These are phyloP conservation scores for Urocyon cinereoargenteus DNA, from an alignment of 2,797 vertebrate species.

Conservation along the genomic window DNA sequence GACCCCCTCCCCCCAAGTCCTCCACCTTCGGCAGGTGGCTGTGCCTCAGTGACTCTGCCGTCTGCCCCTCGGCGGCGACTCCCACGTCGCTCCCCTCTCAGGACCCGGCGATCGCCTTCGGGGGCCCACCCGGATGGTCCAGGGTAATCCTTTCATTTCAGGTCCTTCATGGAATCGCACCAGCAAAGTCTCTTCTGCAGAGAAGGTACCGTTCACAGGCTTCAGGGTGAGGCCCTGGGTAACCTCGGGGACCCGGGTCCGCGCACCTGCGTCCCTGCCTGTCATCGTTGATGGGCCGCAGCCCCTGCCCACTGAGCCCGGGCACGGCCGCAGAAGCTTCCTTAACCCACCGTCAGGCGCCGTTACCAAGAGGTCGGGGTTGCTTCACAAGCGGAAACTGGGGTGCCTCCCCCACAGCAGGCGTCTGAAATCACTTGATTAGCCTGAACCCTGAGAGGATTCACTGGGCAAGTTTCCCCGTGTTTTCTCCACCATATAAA, in stretches of 20 bases:
- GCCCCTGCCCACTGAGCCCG: neutral
- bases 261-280: accelerated
- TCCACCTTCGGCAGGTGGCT: too few species aligned
- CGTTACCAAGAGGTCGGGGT: neutral
- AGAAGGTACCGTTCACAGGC: neutral
- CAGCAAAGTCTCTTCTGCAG: neutral
- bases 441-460: neutral
- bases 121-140: neutral
- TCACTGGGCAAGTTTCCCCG: neutral
- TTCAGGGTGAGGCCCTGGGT: neutral
- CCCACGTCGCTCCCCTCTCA: neutral
- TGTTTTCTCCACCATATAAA: neutral
- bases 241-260: neutral
- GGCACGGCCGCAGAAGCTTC: neutral
- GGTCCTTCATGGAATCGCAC: neutral
- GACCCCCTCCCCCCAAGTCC: too few species aligned
- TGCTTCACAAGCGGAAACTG: neutral
- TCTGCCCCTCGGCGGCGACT: accelerated
- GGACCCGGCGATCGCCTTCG: accelerated
- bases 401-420: neutral
- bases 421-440: neutral
- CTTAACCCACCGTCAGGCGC: neutral
- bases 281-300: neutral
- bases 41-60: neutral
- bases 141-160: neutral